A percentile compares a stretch with the other conserved stretches of the same genome.
phyloP scores from a whole-genome alignment of 2,113 vertebrate genomes.

The Gila orcuttii region DNA sequence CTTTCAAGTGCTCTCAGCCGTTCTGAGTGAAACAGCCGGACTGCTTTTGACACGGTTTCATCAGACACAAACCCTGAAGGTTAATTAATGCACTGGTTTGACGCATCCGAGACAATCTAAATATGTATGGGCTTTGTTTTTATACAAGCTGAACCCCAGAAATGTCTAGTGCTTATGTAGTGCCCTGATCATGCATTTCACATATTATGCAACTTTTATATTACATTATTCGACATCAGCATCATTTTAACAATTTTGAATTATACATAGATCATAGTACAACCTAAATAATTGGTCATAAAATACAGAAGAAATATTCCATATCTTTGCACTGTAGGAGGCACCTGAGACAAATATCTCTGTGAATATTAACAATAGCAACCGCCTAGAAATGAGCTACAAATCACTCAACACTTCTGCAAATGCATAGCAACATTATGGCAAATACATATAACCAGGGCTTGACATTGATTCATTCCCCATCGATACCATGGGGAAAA shows the following conservation, averaged over 20 bases:
- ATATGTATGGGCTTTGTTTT: slow-evolving; percentile 54
- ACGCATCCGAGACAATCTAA: slow-evolving; percentile 41
- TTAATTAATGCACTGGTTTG: slow-evolving; percentile 58
- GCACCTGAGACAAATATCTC: not conserved
- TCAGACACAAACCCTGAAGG: slow-evolving; percentile 53
- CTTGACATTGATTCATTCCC: too few species aligned
- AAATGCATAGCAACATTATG: not conserved
- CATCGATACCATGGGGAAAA: too few species aligned
- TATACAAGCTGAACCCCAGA: slow-evolving; percentile 32
- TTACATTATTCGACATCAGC: slow-evolving; percentile 6
- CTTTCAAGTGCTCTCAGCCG: slow-evolving; percentile 30
- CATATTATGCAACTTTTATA: not conserved
- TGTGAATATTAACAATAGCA: not conserved
- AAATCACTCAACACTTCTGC: not conserved
- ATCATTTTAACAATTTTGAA: not conserved
- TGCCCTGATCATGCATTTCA: not conserved
- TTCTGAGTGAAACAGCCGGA: slow-evolving; percentile 36
- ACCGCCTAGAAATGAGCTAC: not conserved
- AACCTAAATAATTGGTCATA: not conserved
- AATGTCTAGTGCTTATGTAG: not conserved
- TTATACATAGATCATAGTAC: not conserved
- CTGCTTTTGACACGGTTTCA: slow-evolving; percentile 52
- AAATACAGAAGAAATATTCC: not conserved
- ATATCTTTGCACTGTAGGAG: not conserved
- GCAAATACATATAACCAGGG: too few species aligned